Conservation (phyloP, 1,140 invertebrate genomes). For the Cyclina sinensis region DNA sequence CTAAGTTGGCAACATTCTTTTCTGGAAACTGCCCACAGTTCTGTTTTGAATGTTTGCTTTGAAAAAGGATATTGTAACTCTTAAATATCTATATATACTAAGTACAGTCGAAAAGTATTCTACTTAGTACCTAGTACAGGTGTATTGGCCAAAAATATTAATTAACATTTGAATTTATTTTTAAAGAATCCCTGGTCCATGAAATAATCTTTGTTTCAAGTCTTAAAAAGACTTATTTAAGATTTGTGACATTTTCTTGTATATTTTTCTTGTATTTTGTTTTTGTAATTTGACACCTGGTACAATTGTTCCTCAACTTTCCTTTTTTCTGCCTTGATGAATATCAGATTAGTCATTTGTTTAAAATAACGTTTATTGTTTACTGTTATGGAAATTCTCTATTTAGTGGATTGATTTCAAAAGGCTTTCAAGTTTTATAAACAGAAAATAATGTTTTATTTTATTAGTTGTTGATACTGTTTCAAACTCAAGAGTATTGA, state of each 20-base stretch:
- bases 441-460: not conserved
- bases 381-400: not conserved
- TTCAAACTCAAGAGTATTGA: not conserved
- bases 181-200: not conserved
- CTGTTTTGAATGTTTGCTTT: too few relatives aligned
- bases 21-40: too few relatives aligned
- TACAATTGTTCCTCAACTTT: slow-evolving; percentile 26
- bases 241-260: not conserved
- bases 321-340: slow-evolving; percentile 14
- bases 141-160: slow-evolving; percentile 22
- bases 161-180: not conserved
- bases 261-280: slow-evolving; percentile 7
- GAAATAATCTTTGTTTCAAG: slow-evolving; percentile 3
- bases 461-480: not conserved
- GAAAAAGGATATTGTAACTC: too few relatives aligned
- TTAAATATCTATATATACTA: too few relatives aligned
- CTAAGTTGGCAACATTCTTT: too few relatives aligned
- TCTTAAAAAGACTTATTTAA: not conserved
- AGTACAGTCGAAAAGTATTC: too few relatives aligned
- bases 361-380: slow-evolving; percentile 1
- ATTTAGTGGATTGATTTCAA: not conserved
- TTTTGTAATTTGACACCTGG: not conserved
- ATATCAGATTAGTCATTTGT: slow-evolving; percentile 2
- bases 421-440: not conserved
- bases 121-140: not conserved